Evolutionary conservation across 2,797 vertebrate genomes (phyloP), one percentile per base, ranked within the genome.

Genomic region (Hypotaenidia philippensis): DNA sequence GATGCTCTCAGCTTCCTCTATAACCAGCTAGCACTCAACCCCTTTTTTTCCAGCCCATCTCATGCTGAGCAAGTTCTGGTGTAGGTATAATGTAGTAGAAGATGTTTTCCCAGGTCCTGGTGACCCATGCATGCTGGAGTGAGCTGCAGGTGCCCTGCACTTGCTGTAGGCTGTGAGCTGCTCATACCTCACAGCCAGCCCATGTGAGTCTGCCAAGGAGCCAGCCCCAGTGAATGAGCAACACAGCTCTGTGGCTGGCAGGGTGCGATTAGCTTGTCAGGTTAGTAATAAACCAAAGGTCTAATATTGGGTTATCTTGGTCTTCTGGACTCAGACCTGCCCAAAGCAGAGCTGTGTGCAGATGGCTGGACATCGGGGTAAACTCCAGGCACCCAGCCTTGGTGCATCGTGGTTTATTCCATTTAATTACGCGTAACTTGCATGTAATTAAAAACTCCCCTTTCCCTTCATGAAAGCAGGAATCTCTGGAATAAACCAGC

Each of bases 381-480:
- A 64, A 20, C 29, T 50, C 82, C 25, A 63, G 61, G 61, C 76
- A 64, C 38, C 16, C 69, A 68, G 86, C 77, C 59, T 50, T 1
- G 5, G 34, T 18, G 74, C 1, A 11, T 76, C 84, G 70, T 41
- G 77, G 52, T 63, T 93, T 66, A 44, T 65, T 79, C 44, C 29
- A 3, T 83, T 86, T 91, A 84, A 83, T 93, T 44, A 47, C 6
- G 22, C 25, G 0, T 75, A 94, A 55, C 57, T 94, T 71, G 0
- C 49, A 60, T 25, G 83, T 83, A 60, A 77, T 93, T 87, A 90
- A 59, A 89, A 89, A 6, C 71, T 5, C 31, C 41, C 55, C 41
- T 61, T 92, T 68, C 78, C 92, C 90, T 93, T 89, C 81, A 83
- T 93, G 68, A 2, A 75, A 89, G 31, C 55, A 59, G 91, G 87